Evolutionary conservation across 2,797 vertebrate species (phyloP).

Genomic region (Trachurus trachurus): DNA sequence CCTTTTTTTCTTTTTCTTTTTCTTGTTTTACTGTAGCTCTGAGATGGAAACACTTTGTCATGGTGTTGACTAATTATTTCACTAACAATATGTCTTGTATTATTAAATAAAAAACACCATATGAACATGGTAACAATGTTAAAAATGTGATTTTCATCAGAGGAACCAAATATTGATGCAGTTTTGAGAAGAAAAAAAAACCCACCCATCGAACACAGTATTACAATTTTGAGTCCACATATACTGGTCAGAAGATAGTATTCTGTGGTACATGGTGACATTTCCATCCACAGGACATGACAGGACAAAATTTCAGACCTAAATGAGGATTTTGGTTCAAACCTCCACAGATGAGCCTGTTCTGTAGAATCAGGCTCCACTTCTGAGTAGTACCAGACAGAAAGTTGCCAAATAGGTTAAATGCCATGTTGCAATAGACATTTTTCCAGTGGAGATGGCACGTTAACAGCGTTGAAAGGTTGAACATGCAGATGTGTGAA

Average conservation of each 20-base stretch:
- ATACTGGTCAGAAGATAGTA: neutral
- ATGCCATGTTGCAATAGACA: conserved; percentile 1
- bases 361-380: neutral
- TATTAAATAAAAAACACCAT: too few species aligned
- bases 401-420: conserved; percentile 26
- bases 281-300: neutral
- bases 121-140: too few species aligned
- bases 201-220: neutral
- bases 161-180: neutral
- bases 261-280: neutral
- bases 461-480: conserved; percentile 30
- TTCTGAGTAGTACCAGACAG: neutral
- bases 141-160: too few species aligned
- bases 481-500: conserved; percentile 50
- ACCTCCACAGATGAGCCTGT: neutral
- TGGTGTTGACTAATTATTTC: too few species aligned
- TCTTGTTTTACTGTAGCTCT: too few species aligned
- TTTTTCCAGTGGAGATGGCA: conserved; percentile 1
- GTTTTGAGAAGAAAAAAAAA: neutral
- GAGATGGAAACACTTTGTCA: too few species aligned
- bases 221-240: neutral
- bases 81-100: too few species aligned
- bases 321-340: neutral
- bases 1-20: too few species aligned
- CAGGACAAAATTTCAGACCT: neutral